Percentiles rank a stretch among this genome's conserved stretches.
Evolutionary conservation across 2,797 vertebrate genomes (phyloP).

Genomic region (Pogoniulus pusillus): DNA sequence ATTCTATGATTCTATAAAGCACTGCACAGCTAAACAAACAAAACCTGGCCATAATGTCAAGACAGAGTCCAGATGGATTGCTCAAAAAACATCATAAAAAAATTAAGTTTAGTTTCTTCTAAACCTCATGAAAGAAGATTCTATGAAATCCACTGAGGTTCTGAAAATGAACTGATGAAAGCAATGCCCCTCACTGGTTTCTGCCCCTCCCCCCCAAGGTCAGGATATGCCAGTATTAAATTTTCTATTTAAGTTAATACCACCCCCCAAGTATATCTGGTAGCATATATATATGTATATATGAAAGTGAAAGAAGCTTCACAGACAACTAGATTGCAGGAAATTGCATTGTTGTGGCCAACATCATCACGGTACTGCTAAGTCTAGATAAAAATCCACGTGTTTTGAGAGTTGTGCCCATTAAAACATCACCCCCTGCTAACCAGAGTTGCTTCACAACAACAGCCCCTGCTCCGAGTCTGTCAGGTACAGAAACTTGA

Average conservation of each 20-base stretch:
- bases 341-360: background rate
- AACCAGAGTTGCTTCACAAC: background rate
- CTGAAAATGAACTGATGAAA: conserved; percentile 17
- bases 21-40: conserved; percentile 70
- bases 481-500: background rate
- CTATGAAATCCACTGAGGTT: conserved; percentile 82
- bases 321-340: background rate
- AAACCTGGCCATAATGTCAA: conserved; percentile 65
- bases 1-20: background rate
- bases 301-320: background rate
- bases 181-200: background rate
- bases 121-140: conserved; percentile 76
- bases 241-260: background rate
- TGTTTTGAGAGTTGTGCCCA: background rate
- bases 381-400: background rate
- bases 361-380: background rate
- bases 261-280: background rate
- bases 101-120: conserved; percentile 77
- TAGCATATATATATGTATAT: background rate
- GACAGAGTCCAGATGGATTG: conserved; percentile 57
- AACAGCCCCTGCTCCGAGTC: background rate
- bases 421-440: background rate
- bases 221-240: background rate
- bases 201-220: background rate
- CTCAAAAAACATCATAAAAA: conserved; percentile 35